Conservation (phyloP, 2,888 invertebrate species). For the Urechis unicinctus region DNA sequence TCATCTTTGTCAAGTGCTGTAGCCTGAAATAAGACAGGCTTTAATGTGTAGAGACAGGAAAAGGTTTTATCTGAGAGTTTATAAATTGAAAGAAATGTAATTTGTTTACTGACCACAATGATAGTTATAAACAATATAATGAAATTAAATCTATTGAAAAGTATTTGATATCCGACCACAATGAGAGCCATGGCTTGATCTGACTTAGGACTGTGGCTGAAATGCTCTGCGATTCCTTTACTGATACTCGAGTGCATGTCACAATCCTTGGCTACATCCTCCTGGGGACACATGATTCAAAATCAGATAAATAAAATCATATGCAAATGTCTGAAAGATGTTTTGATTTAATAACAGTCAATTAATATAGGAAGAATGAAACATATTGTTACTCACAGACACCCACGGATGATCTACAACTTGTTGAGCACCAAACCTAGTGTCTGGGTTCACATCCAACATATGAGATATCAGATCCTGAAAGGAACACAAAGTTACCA, state of each 20-base stretch:
- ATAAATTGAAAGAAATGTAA: too few relatives aligned
- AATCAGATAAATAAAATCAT: too few relatives aligned
- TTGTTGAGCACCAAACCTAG: constrained; percentile 62
- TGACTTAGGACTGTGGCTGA: constrained; percentile 43
- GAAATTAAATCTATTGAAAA: too few relatives aligned
- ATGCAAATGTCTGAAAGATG: too few relatives aligned
- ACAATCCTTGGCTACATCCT: constrained; percentile 44
- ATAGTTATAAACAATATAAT: too few relatives aligned
- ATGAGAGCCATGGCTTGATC: too few relatives aligned
- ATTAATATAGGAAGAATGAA: background rate
- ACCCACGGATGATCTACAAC: constrained; percentile 43
- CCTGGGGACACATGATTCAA: constrained; percentile 27
- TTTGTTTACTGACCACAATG: too few relatives aligned
- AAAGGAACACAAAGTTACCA: constrained; percentile 1
- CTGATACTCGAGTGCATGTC: constrained; percentile 45
- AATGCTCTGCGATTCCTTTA: constrained; percentile 46
- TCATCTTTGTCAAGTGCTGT: constrained; percentile 46
- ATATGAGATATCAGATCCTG: constrained; percentile 73
- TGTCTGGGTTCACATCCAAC: constrained; percentile 81
- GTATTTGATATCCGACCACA: too few relatives aligned
- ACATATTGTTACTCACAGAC: constrained; percentile 27
- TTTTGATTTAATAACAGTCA: too few relatives aligned
- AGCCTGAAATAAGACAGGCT: constrained; percentile 28
- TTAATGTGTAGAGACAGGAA: too few relatives aligned
- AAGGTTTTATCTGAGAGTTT: too few relatives aligned